Evolutionary conservation across 2,797 vertebrate species (phyloP).

Genomic region (Takifugu rubripes): DNA sequence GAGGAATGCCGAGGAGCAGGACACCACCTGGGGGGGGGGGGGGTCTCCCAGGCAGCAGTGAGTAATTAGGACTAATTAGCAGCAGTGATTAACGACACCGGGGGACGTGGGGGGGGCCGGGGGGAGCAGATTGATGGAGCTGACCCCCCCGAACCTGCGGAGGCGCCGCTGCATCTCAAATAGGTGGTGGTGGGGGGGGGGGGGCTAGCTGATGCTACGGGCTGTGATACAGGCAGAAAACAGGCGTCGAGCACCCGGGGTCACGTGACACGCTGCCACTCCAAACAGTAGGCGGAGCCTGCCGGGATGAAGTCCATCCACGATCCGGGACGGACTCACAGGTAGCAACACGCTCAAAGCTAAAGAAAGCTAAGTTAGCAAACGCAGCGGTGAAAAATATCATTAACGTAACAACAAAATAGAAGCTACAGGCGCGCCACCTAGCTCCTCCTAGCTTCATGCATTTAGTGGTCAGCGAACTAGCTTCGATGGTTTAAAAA

Average conservation of each 20-base stretch:
- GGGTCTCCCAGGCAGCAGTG: slow-evolving; percentile 66
- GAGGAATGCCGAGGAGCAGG: slow-evolving; percentile 57
- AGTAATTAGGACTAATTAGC: slow-evolving; percentile 84
- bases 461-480: no score
- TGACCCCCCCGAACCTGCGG: slow-evolving; percentile 62
- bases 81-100: slow-evolving; percentile 81
- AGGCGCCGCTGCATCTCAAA: slow-evolving; percentile 75
- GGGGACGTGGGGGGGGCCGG: slow-evolving; percentile 73
- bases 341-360: no score
- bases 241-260: slow-evolving; percentile 5
- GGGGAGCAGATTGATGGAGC: slow-evolving; percentile 81
- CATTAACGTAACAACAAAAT: no score
- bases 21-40: slow-evolving; percentile 46
- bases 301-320: no score
- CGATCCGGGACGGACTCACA: no score
- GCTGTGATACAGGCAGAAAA: slow-evolving; percentile 4
- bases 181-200: slow-evolving; percentile 35
- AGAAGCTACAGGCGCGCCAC: no score
- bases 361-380: no score
- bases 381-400: no score
- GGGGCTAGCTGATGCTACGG: neutral
- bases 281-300: no score
- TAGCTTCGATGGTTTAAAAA: no score
- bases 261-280: slow-evolving; percentile 22
- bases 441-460: no score